A percentile compares a stretch with the other conserved stretches of the same genome.
These are phyloP conservation scores for Bombus breviceps DNA, from an alignment of 1,140 invertebrate genomes.

Conservation along the genomic window DNA sequence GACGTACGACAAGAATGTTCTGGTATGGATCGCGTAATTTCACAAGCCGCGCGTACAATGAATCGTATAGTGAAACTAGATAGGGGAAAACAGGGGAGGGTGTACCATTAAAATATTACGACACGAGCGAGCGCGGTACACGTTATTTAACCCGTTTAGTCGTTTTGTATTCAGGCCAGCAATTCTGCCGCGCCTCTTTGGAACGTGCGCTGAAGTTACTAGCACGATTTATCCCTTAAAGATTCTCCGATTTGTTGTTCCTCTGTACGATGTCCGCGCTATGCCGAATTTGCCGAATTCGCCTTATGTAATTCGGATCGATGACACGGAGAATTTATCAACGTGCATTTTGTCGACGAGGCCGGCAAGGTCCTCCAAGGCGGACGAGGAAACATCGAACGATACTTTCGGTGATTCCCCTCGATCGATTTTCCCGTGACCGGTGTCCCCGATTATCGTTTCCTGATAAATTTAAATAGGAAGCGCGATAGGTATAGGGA, in stretches of 20 bases:
- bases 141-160: slow-evolving; percentile 53
- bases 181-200: slow-evolving; percentile 46
- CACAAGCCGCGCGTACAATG: slow-evolving; percentile 3
- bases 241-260: background rate
- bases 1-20: background rate
- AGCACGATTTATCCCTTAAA: slow-evolving; percentile 22
- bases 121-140: slow-evolving; percentile 27
- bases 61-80: slow-evolving; percentile 31
- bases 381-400: background rate
- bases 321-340: background rate
- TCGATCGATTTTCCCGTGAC: background rate
- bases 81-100: slow-evolving; percentile 9
- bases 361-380: background rate
- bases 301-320: background rate
- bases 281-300: background rate
- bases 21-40: slow-evolving; percentile 13
- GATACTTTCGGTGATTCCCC: background rate
- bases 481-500: too few relatives aligned
- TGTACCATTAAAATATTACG: slow-evolving; percentile 43
- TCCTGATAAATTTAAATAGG: background rate
- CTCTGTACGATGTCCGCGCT: background rate
- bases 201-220: slow-evolving; percentile 32
- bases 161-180: slow-evolving; percentile 62
- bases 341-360: background rate
- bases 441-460: background rate